These are phyloP conservation scores for Drosophila seguyi DNA, from an alignment of 1,140 invertebrate genomes.

Conservation along the genomic window DNA sequence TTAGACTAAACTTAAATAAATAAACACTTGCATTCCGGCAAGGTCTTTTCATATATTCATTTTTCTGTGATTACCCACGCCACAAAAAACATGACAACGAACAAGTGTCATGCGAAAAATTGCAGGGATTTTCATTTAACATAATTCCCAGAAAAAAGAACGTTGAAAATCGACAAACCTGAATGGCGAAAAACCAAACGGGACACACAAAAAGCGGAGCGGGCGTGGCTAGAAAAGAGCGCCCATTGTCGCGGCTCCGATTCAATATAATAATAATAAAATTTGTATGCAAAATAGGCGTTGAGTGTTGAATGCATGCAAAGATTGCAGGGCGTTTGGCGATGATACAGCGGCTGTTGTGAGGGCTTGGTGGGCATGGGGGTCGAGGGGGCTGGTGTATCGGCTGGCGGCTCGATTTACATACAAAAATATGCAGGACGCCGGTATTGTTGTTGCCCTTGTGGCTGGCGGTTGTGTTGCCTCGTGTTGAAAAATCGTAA, in stretches of 20 bases:
- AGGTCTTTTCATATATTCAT: conserved; percentile 14
- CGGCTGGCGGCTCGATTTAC: conserved; percentile 60
- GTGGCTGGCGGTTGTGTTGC: conserved; percentile 13
- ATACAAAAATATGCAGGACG: conserved; percentile 72
- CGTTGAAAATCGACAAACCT: conserved; percentile 13
- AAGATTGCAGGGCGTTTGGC: conserved; percentile 38
- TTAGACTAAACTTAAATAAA: neutral
- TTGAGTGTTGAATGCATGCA: conserved; percentile 81
- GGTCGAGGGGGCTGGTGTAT: neutral
- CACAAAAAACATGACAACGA: conserved; percentile 70
- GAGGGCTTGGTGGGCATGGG: neutral
- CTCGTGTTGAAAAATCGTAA: conserved; percentile 74
- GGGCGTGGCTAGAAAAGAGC: conserved; percentile 17
- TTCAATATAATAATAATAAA: conserved; percentile 81
- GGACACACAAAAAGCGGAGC: conserved; percentile 37
- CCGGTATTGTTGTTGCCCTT: conserved; percentile 24
- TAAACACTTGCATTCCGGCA: neutral
- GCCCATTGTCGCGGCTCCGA: conserved; percentile 55
- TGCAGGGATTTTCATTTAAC: conserved; percentile 75
- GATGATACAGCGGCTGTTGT: conserved; percentile 25
- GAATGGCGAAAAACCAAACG: conserved; percentile 37
- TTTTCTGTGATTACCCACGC: conserved; percentile 36
- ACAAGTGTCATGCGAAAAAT: conserved; percentile 75
- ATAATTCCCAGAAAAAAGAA: conserved; percentile 54
- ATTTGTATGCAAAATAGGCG: conserved; percentile 83